These are phyloP conservation scores for Drosophila gaucha DNA, from an alignment of 2,888 invertebrate genomes.

Conservation along the genomic window DNA sequence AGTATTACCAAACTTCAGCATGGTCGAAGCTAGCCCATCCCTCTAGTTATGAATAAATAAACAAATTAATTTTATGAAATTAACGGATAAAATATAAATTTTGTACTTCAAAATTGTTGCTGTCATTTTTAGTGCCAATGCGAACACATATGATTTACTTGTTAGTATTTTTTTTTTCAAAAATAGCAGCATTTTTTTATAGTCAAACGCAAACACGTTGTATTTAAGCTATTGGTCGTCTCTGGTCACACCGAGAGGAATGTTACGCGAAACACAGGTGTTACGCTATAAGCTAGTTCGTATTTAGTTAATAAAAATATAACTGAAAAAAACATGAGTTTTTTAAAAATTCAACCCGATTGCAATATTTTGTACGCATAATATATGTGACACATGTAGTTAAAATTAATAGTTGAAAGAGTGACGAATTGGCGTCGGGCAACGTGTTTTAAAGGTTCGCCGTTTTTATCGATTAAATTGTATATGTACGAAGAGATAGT, in stretches of 20 bases:
- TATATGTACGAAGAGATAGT: conserved; percentile 22
- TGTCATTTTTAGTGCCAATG: too few relatives aligned
- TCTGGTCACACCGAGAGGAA: conserved; percentile 32
- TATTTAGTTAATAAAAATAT: conserved; percentile 14
- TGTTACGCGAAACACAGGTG: conserved; percentile 42
- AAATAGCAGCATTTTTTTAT: conserved; percentile 4
- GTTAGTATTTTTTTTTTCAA: conserved; percentile 2
- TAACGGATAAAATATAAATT: too few relatives aligned
- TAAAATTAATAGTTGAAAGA: conserved; percentile 8
- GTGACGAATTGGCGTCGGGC: background rate
- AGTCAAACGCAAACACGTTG: background rate
- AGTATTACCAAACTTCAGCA: too few relatives aligned
- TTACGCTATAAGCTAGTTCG: conserved; percentile 38
- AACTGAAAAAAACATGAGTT: conserved; percentile 39
- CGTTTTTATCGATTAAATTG: conserved; percentile 49
- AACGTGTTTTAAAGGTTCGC: conserved; percentile 1
- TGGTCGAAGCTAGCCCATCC: too few relatives aligned
- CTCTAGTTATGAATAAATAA: too few relatives aligned
- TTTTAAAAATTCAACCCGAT: conserved; percentile 7
- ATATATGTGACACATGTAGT: background rate
- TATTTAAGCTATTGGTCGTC: background rate
- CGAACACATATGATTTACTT: background rate
- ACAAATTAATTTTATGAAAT: too few relatives aligned
- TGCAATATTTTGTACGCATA: background rate
- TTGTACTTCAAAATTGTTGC: background rate